Evolutionary conservation across 2,888 invertebrate genomes (phyloP).

Genomic region (Argyra leucocephala): DNA sequence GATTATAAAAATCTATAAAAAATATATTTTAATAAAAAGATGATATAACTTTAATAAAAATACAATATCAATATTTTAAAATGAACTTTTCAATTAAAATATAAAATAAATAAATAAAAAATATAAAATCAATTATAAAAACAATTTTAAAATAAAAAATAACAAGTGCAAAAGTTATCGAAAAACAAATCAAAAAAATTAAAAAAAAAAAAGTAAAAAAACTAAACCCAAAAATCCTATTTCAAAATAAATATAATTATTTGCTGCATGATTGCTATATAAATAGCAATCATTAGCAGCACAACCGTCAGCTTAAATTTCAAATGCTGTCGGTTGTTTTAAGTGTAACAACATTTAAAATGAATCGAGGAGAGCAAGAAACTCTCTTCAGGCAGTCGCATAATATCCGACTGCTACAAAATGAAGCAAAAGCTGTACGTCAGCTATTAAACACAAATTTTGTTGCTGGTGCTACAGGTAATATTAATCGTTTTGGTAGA

Average conservation of each 20-base stretch:
- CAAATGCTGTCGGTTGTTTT: conserved; percentile 45
- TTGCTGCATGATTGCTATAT: neutral
- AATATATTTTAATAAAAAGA: neutral
- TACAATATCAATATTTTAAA: neutral
- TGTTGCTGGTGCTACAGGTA: neutral
- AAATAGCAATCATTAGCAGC: neutral
- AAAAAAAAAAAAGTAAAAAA: neutral
- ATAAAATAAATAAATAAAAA: neutral
- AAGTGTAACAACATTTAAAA: conserved; percentile 43
- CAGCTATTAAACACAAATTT: conserved; percentile 16
- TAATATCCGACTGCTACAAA: conserved; percentile 41
- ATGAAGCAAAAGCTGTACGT: conserved; percentile 25
- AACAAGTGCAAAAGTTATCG: neutral
- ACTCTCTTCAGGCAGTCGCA: conserved; percentile 53
- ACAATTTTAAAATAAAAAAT: too few relatives aligned
- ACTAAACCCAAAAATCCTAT: neutral
- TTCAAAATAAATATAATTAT: neutral
- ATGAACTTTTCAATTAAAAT: neutral
- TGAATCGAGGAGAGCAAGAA: conserved; percentile 57
- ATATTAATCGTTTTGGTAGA: neutral
- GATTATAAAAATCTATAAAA: neutral
- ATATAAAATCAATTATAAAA: too few relatives aligned
- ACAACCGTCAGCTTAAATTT: neutral
- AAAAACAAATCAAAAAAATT: neutral
- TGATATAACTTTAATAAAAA: neutral